Base-by-base conservation (phyloP, 2,113 vertebrate genomes). In the Polypterus bichir region DNA sequence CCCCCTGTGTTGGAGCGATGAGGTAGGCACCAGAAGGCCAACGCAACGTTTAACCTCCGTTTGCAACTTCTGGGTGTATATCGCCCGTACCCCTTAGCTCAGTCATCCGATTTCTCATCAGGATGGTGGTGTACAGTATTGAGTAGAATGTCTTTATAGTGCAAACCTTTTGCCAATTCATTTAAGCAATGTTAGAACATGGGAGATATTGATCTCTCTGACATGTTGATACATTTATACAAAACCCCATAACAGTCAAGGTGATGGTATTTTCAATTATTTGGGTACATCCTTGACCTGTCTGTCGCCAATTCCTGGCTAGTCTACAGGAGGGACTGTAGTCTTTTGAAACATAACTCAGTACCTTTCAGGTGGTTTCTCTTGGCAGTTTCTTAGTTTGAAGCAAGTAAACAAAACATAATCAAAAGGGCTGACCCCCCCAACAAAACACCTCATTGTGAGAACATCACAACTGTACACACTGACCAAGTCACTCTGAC, bases 151-250 rank as follows among this genome's bases (percentile, higher is more conserved):
- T 27, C 27, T 27, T 27, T 2, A 27, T 27, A 27, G 27, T 27
- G 27, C 27, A 27, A 27, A 27, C 27, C 27, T 27, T 1, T 27
- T 27, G 27, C 27, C 27, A 27, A 27, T 27, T 27, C 27, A 27
- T 27, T 27, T 27, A 27, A 27, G 27, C 27, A 27, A 27, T 27
- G 27, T 27, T 27, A 27, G 27, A 53, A 49, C 11, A 49, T 62
- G 60, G 46, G 62, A 59, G 64, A 64, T 45, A 62, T 65, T 47
- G 60, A 69, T 65, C 62, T 71, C 11, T 71, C 70, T 49, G 65
- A 69, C 62, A 66, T 64, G 62, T 61, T 68, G 46, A 62, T 64
- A 8, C 66, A 70, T 49, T 9, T 63, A 27, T 68, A 64, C 51
- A 71, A 62, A 49, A 62, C 45, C 7, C 66, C 66, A 49, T 6